phyloP scores from a whole-genome alignment of 1,140 invertebrate species.

The Portunus trituberculatus region DNA sequence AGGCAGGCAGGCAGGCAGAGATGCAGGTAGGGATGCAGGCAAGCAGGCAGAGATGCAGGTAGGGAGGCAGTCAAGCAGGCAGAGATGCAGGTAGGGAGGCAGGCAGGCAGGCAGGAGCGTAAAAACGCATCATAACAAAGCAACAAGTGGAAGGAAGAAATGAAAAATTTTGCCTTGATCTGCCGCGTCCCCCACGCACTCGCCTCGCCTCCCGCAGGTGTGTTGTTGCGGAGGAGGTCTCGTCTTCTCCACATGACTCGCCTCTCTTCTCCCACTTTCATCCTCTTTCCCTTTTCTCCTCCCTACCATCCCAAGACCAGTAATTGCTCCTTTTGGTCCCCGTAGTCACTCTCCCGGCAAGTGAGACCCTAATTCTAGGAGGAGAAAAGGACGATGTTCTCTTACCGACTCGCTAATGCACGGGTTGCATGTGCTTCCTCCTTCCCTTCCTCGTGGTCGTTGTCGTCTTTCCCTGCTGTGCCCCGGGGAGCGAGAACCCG shows the following conservation, averaged over 20 bases:
- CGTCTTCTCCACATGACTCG: not conserved
- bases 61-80: not conserved
- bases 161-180: no score
- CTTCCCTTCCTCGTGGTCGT: no score
- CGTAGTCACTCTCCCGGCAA: no score
- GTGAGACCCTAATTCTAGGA: no score
- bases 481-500: no score
- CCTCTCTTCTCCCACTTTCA: not conserved
- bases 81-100: not conserved
- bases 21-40: no score
- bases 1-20: not conserved
- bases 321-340: no score
- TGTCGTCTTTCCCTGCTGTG: no score
- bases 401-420: no score
- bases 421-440: no score
- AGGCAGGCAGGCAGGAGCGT: not conserved
- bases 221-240: no score
- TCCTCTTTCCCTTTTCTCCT: not conserved
- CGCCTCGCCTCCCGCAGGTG: not conserved
- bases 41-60: not conserved
- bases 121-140: not conserved
- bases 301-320: not conserved
- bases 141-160: not conserved
- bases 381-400: no score
- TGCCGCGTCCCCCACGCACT: not conserved